Base-by-base conservation (phyloP, 2,888 invertebrate genomes). In the Drosophila mulleri region DNA sequence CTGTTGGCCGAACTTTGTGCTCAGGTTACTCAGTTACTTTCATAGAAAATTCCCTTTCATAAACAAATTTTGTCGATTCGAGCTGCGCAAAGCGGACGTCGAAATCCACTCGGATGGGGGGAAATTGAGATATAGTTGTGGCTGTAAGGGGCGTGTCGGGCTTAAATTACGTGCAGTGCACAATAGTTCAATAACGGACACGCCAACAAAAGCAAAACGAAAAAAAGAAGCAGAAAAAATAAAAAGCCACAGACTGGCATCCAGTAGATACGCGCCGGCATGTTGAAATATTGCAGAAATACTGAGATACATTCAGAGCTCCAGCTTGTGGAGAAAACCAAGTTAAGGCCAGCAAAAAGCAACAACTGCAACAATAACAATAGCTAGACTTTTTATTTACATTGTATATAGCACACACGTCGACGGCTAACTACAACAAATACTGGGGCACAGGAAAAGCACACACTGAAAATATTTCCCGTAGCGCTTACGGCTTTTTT, bases 41-140 rank as follows among this genome's bases (percentile, higher is more conserved):
- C 85, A 80, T 75, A 39, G 63, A 59, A 72, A 85, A 83, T 85
- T 83, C 80, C 69, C 83, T 88, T 88, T 85, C 80, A 85, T 82
- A 80, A 75, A 68, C 77, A 76, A 63, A 78, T 73, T 76, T 66
- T 29, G 23, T 64, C 48, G 42, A 60, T 44, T 29, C 37, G 32
- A 61, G 45, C 42, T 14, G 47, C 37, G 37, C 62, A 20, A 18
- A 37, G 45, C 58, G 23, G 37, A 65, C 45, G 47, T 39, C 59
- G 39, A 52, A 57, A 53, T 61, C 32, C 57, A 23, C 52, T 44
- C n/a, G 23, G 39, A 11, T 14, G 26, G 35, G 6, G 16, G 20
- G 14, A 53, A 53, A 54, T 64, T n/a, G 45, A 47, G 47, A 23
- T 20, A 44, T 18, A 9, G 18, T 20, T 20, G 44, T 16, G 44